Base-by-base conservation (phyloP, 2,113 vertebrate genomes). In the Bucco capensis region DNA sequence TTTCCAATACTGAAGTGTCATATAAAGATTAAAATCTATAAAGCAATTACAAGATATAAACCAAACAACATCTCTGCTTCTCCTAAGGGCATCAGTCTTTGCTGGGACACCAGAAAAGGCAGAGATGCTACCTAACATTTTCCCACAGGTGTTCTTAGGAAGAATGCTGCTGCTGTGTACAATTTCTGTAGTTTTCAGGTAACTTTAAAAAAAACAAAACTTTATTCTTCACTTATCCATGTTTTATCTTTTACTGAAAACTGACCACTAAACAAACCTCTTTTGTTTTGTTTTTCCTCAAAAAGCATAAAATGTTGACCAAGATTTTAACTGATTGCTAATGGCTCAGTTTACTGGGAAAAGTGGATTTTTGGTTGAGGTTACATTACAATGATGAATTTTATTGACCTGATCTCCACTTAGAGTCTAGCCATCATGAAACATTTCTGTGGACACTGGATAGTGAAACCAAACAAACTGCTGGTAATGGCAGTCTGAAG, bases 381-480 rank as follows among this genome's bases (percentile, higher is more conserved):
- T 69, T 83, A 5, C 54, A 44, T 92, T 86, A 40, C 19, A 33
- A 4, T 25, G 5, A 77, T 72, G 54, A 69, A 28, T 83, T 88
- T 86, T 93, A 54, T 42, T 71, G 65, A 40, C 28, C 44, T 53
- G 49, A 65, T 75, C 81, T 5, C 73, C 60, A n/a, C 30, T 88
- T 38, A 62, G 56, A 47, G 47, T 47, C 22, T 21, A 78, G 49
- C 53, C 54, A 51, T 89, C 65, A 33, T 12, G 44, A 72, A 84
- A 49, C 19, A 17, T 49, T 86, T 89, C 54, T 87, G 53, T 61
- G 77, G 81, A 65, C 58, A 42, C 66, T 84, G 4, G 4, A 14
- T 78, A 89, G 61, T 72, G 78, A 84, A 91, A 95, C 84, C 83
- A 91, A 87, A 72, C 54, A 86, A 92, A 72, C n/a, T 40, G 70